Base-by-base conservation (phyloP, 92 coral and sea anemone species). In the Paramuricea clavata region DNA sequence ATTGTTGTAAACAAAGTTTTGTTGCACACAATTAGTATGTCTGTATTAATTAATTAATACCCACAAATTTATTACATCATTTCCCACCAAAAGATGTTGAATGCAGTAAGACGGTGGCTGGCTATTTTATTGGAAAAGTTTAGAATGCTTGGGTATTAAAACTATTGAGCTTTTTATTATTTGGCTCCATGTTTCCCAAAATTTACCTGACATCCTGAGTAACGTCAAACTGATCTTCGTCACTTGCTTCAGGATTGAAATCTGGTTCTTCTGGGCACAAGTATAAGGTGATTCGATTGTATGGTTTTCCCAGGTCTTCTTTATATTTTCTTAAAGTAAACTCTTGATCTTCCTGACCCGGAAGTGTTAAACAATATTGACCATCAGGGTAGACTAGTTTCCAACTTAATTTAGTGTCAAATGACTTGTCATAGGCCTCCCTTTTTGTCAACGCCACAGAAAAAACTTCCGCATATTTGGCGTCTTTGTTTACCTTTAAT, bases 341-440 rank as follows among this genome's bases (percentile, higher is more conserved):
- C 23, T 83, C 79, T 21, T 83, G 61, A 15, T 83, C 87, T 69
- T 5, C 69, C 49, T 83, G 87, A 83, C 87, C 87, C 0, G 87
- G 78, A 83, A 67, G 87, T 42, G 30, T 81, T 36, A 81, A 22
- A n/a, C 75, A 35, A 52, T 57, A 74, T 39, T 64, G 76, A 31
- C 86, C 62, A 49, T 81, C 86, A 23, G 86, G 76, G 76, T 81
- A 81, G 34, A 81, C 86, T 57, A 81, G 76, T 23, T 69, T 83
- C 87, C 87, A 69, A 32, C 59, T 67, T n/a, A 34, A 64, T 42
- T 41, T 81, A 22, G 76, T 12, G 59, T 81, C 61, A 81, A 81
- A 81, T 21, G 77, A 54, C 30, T 81, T 36, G 75, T 49, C 83
- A 50, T 81, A 77, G 23, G 79, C 79, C 68, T 83, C 43, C 54